Base-by-base conservation (phyloP, 2,888 invertebrate species). In the Gryllus longicercus region DNA sequence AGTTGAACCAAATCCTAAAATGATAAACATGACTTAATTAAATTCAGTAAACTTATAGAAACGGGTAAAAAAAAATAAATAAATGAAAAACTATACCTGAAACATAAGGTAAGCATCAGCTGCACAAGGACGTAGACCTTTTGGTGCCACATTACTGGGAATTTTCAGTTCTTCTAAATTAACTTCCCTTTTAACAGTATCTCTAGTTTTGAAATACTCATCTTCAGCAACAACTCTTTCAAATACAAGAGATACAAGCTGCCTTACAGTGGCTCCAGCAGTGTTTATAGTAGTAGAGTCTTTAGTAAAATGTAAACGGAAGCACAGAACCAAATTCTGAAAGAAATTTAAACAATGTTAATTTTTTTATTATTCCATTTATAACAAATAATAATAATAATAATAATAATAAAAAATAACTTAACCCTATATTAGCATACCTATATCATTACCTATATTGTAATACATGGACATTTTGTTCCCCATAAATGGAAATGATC, bases 231-330 rank as follows among this genome's bases (percentile, higher is more conserved):
- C 89, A 3, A 96, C 95, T 78, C 96, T 89, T 85, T 97, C 97
- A 88, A 96, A 96, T 4, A 96, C 96, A 80, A 97, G 89, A 38
- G 96, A 96, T 38, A 98, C 97, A 50, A 99, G 89, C 86, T 99
- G 99, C 38, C 99, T 90, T 50, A 99, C 97, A 1, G 98, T 98
- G 51, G 99, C 99, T 2, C 98, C 98, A 11, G 99, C 99, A 16
- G 99, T 98, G 87, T 98, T 99, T 78, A 96, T 95, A 76, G 97
- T 98, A 82, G 97, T 97, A 2, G 94, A 92, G 88, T 99, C 98
- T 87, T 96, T 95, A 11, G 96, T 93, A 84, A 96, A 95, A 86
- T 99, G 97, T 85, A 99, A 91, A n/a, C 97, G 94, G 88, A 99
- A 97, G 87, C 98, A 98, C 83, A 99, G 90, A 76, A 98, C 99